Evolutionary conservation across 2,888 invertebrate species (phyloP).

Genomic region (Cabera pusaria): DNA sequence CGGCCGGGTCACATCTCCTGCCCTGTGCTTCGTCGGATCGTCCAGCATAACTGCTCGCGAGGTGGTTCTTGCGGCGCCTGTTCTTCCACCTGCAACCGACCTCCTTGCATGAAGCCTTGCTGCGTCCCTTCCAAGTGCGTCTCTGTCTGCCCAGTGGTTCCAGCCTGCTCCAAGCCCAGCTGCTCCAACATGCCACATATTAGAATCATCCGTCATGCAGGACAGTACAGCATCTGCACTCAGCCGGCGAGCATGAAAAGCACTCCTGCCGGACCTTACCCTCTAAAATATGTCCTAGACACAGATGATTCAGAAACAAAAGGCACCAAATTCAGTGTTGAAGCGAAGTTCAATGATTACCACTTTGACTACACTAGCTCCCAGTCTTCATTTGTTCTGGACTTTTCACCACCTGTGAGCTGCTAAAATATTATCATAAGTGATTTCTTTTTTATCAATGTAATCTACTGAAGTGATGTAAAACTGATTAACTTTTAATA

Average conservation of each 20-base stretch:
- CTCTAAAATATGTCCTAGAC: slow-evolving; percentile 71
- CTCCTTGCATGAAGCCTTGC: slow-evolving; percentile 49
- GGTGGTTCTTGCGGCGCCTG: slow-evolving; percentile 50
- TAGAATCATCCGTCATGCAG: slow-evolving; percentile 63
- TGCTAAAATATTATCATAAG: too few relatives aligned
- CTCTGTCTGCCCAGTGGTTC: slow-evolving; percentile 45
- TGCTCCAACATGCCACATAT: too few relatives aligned
- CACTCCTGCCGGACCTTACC: slow-evolving; percentile 67
- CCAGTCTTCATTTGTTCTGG: slow-evolving; percentile 67
- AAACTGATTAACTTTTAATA: too few relatives aligned
- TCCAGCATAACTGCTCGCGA: slow-evolving; percentile 61
- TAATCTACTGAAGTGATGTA: too few relatives aligned
- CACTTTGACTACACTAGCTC: slow-evolving; percentile 74
- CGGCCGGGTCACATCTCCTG: slow-evolving; percentile 77
- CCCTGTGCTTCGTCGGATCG: slow-evolving; percentile 64
- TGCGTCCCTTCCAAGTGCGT: slow-evolving; percentile 47
- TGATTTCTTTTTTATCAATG: too few relatives aligned
- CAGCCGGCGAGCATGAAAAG: slow-evolving; percentile 66
- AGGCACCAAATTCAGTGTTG: slow-evolving; percentile 59
- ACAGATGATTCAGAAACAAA: slow-evolving; percentile 38
- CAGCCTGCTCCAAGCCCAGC: slow-evolving; percentile 48
- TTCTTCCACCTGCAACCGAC: slow-evolving; percentile 42
- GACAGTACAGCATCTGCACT: slow-evolving; percentile 68
- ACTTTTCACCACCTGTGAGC: slow-evolving; percentile 67
- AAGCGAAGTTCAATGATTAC: slow-evolving; percentile 73